Conservation (phyloP, 2,797 vertebrate species). For the Centropyge bicolor region DNA sequence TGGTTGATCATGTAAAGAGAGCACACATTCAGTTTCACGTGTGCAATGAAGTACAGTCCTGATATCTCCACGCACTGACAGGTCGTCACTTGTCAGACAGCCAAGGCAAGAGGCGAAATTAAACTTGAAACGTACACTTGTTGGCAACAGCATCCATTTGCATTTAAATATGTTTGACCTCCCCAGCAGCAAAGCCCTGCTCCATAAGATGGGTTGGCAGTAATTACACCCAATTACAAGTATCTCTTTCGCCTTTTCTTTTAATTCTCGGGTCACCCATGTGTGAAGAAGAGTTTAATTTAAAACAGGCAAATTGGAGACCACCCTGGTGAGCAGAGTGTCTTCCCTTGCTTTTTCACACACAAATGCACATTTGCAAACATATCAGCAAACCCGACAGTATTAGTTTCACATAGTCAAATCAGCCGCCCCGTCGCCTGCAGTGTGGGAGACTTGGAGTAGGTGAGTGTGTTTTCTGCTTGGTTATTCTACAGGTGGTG, state of each 20-base stretch:
- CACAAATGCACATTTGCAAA: not conserved
- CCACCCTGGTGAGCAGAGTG: conserved; percentile 43
- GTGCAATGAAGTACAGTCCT: conserved; percentile 37
- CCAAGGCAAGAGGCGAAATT: conserved; percentile 62
- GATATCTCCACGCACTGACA: conserved; percentile 54
- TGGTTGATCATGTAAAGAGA: conserved; percentile 8
- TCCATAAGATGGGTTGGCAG: conserved; percentile 62
- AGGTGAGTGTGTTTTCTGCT: conserved; percentile 24
- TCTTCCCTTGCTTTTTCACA: not conserved
- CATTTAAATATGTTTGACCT: conserved; percentile 85
- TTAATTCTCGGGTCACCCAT: conserved; percentile 66
- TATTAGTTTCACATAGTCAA: not conserved
- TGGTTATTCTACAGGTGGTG: conserved; percentile 22
- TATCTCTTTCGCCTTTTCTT: conserved; percentile 72
- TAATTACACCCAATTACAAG: conserved; percentile 80
- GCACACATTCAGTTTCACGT: not conserved
- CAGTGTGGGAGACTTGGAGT: conserved; percentile 19
- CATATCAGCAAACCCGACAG: not conserved
- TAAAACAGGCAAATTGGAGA: conserved; percentile 66
- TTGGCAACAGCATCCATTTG: conserved; percentile 69
- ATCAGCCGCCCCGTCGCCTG: not conserved
- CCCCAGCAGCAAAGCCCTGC: conserved; percentile 41
- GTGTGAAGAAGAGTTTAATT: conserved; percentile 62
- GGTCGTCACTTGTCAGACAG: conserved; percentile 48
- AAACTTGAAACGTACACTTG: conserved; percentile 65